Conservation (phyloP, 92 coral and sea anemone species). For the Meandrina meandrites region DNA sequence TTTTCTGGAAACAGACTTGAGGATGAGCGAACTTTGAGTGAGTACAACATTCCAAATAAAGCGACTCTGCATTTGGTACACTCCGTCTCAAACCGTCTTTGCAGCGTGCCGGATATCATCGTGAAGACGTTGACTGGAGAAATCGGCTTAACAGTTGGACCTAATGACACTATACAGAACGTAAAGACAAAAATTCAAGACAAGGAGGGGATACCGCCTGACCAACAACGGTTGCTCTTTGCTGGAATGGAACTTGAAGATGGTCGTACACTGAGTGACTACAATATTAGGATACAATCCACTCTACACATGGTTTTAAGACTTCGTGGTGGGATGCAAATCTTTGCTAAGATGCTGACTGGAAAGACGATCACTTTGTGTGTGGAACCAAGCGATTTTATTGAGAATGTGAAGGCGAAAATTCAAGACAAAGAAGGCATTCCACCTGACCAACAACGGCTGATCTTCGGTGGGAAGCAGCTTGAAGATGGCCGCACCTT, state of each 20-base stretch:
- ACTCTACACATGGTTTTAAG: not conserved
- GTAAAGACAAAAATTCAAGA: not conserved
- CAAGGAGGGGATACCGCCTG: not conserved
- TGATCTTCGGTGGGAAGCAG: not conserved
- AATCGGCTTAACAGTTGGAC: not conserved
- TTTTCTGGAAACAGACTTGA: not conserved
- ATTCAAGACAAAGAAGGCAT: not conserved
- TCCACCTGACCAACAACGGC: not conserved
- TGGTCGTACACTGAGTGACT: not conserved
- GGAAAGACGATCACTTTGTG: not conserved
- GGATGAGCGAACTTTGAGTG: not conserved
- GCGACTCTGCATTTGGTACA: not conserved
- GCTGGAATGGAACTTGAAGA: not conserved
- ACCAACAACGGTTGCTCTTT: not conserved
- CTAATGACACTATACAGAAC: not conserved
- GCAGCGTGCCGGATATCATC: not conserved
- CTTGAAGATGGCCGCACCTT: not conserved
- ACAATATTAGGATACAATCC: not conserved
- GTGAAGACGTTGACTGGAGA: not conserved
- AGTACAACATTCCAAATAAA: not conserved
- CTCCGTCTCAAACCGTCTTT: rapidly evolving
- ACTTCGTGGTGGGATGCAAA: not conserved
- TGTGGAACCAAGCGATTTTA: not conserved
- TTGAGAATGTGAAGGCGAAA: not conserved
- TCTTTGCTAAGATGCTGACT: not conserved